Evolutionary conservation across 2,113 vertebrate species (phyloP).

Genomic region (Lophochroa leadbeateri): DNA sequence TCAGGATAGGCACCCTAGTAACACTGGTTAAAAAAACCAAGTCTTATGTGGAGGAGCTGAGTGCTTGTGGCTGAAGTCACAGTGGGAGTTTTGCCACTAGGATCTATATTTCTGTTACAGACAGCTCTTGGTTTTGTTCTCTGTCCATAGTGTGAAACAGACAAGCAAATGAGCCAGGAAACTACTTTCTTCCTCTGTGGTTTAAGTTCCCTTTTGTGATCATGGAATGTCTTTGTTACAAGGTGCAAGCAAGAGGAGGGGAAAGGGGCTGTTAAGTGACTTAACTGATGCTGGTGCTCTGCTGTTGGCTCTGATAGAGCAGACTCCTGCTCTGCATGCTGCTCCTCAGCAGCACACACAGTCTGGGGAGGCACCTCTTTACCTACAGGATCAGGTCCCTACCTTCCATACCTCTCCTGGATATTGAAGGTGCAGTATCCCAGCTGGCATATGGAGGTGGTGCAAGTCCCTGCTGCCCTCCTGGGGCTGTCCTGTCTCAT

Average conservation of each 20-base stretch:
- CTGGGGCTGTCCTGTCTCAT: no score
- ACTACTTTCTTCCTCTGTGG: not conserved
- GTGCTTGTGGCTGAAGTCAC: not conserved
- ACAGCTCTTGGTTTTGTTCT: accelerated
- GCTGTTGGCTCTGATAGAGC: not conserved
- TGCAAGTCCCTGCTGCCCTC: accelerated
- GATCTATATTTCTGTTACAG: not conserved
- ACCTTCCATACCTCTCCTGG: not conserved
- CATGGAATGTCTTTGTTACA: not conserved
- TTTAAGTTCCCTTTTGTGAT: not conserved
- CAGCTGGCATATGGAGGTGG: not conserved
- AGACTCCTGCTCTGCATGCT: not conserved
- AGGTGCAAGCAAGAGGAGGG: not conserved
- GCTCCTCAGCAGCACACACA: not conserved
- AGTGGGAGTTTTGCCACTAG: not conserved
- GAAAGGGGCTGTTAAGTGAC: not conserved
- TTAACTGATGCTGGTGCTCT: not conserved
- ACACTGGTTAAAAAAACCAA: not conserved
- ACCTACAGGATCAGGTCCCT: not conserved
- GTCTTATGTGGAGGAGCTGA: not conserved
- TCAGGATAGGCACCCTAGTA: not conserved
- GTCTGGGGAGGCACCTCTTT: not conserved
- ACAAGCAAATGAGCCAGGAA: not conserved
- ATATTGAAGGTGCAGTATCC: not conserved
- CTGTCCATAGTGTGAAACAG: not conserved